Evolutionary conservation across 2,888 invertebrate genomes (phyloP), one percentile per base, ranked within the genome.

Genomic region (Pomacea canaliculata): DNA sequence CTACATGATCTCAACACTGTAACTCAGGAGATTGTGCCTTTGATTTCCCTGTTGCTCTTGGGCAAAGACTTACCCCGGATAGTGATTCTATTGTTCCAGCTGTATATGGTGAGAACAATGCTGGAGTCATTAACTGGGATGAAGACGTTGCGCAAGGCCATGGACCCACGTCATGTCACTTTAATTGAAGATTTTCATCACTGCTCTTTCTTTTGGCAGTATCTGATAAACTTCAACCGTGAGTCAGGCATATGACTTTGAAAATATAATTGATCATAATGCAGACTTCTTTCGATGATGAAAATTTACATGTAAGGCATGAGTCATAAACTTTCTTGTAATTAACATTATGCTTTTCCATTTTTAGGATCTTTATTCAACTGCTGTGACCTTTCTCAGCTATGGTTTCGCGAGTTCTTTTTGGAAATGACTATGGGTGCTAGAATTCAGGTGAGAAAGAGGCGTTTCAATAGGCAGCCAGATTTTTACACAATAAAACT

Each of bases 91-190:
- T 60, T 62, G 63, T 83, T 96, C 0, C 96, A 99, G 92, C 92
- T 99, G 13, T 99, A 99, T 92, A 98, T 99, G 98, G 98, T 99
- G 7, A 94, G 99, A 12, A 99, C 99, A 0, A 99, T 99, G 95
- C 92, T 99, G 76, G 99, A 99, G 90, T 98, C 98, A 0, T 92
- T 99, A 75, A 96, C 99, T 0, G 98, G 98, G n/a, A 95, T 98
- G 89, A 93, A 97, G 73, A 97, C 98, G 0, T 92, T 99, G 7
- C 93, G 98, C 71, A 99, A 99, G 90, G 99, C 99, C 88, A 95
- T 99, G 82, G 99, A 99, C 90, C 96, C 96, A 0, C 95, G 95
- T 83, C 96, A 97, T 79, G 93, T 99, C 37, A 94, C 95, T 87
- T 96, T 96, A 91, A 98, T 99, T 81, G 98, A 98, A 91, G 93